Evolutionary conservation across 2,113 vertebrate genomes (phyloP), one percentile per base, ranked within the genome.

Genomic region (Albula glossodonta): DNA sequence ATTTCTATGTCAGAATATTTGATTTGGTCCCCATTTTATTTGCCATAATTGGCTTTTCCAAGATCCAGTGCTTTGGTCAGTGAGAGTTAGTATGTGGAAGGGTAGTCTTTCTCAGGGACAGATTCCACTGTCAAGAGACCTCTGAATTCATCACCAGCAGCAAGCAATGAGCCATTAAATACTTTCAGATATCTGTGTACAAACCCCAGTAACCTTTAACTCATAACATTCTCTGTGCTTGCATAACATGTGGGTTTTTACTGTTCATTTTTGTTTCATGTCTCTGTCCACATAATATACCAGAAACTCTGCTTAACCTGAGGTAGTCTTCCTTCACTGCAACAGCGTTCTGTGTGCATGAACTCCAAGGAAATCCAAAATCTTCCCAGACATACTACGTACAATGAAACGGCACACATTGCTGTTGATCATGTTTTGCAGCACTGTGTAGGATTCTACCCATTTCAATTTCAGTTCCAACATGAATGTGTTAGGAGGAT

Each of bases 1-100:
- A 82, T 31, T 48, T 19, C 51, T 25, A 56, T 56, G 57, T 53
- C n/a, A 85, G 49, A 81, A 60, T 80, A 31, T 60, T 78, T 78
- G 83, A 82, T 85, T 86, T 63, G 52, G 84, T 81, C 80, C 84
- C 48, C 82, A 80, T 86, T 81, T 85, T 84, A 15, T 85, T 87
- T 85, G 84, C 86, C 86, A 88, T 86, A 60, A 83, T 48, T 83
- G 81, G 56, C 31, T 70, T 41, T 81, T 17, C 57, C 11, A 70
- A 56, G 66, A 25, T 85, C 80, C 63, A 60, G 52, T 51, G 86
- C 52, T 86, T 51, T 5, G 41, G 53, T 57, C 83, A 49, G 50
- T 60, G 31, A 41, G 31, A 41, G 49, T 66, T 56, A 60, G 63
- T 57, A 83, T 41, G 17, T 41, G 17, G 22, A 41, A 83, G 74